A percentile compares a stretch with the other conserved stretches of the same genome.
These are phyloP conservation scores for Chrysomallon squamiferum DNA, from an alignment of 1,140 invertebrate genomes.

Conservation along the genomic window DNA sequence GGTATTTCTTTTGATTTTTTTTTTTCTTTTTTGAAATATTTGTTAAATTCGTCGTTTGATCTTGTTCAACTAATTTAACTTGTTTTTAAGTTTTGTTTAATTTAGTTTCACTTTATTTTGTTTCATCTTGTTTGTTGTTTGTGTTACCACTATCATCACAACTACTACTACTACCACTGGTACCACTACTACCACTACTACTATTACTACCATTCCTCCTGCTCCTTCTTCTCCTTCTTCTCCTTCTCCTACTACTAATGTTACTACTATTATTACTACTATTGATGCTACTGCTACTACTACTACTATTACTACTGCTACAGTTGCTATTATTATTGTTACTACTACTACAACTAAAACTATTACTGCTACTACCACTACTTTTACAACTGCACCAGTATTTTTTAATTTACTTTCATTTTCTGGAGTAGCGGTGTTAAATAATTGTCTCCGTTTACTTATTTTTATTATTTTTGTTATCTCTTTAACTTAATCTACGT, in stretches of 20 bases:
- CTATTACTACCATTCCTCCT: slow-evolving; percentile 4
- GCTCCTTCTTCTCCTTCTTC: slow-evolving; percentile 4
- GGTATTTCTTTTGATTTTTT: no score
- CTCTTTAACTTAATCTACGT: no score
- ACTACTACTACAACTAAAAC: slow-evolving; percentile 8
- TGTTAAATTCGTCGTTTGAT: no score
- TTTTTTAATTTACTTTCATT: no score
- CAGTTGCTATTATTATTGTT: background rate
- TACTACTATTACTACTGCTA: background rate
- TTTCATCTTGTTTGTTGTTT: no score
- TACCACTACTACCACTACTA: slow-evolving; percentile 2
- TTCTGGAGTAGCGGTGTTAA: no score
- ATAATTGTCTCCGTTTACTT: no score
- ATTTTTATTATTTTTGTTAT: no score
- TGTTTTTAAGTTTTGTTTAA: no score
- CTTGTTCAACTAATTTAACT: no score
- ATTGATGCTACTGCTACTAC: slow-evolving; percentile 1
- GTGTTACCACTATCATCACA: background rate
- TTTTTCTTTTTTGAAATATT: no score
- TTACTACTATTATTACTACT: background rate
- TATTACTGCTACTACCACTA: background rate
- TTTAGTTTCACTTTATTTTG: no score
- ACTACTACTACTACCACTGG: background rate
- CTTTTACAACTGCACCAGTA: background rate
- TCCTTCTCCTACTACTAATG: background rate